These are phyloP conservation scores for Oryzaephilus surinamensis DNA, from an alignment of 1,140 invertebrate genomes.

Conservation along the genomic window DNA sequence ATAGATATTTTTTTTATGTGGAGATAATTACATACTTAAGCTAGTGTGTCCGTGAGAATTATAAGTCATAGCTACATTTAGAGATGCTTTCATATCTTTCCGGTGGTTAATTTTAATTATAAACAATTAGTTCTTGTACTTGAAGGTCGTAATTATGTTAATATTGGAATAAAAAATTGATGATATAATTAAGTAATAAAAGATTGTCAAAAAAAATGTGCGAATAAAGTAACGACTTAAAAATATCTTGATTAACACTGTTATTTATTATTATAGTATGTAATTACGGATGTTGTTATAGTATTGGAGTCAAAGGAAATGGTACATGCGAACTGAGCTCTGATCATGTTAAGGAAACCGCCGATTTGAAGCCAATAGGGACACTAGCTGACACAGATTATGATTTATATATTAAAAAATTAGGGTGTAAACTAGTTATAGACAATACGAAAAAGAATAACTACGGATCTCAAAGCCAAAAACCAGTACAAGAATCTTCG, in stretches of 20 bases:
- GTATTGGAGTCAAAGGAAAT: conserved; percentile 50
- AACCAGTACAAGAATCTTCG: too few species aligned
- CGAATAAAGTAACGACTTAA: conserved; percentile 5
- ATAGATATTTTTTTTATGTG: not conserved
- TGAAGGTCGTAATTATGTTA: too few species aligned
- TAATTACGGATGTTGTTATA: conserved; percentile 29
- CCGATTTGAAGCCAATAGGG: conserved; percentile 35
- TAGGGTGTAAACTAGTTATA: conserved; percentile 37
- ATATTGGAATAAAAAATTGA: too few species aligned
- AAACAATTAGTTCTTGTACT: too few species aligned
- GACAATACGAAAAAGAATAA: too few species aligned
- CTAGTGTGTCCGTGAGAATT: not conserved
- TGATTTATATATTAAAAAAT: conserved; percentile 47
- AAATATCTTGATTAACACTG: conserved; percentile 1
- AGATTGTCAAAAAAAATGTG: conserved; percentile 7
- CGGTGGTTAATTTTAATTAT: conserved; percentile 11
- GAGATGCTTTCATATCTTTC: not conserved
- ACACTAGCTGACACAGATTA: conserved; percentile 45
- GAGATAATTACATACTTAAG: not conserved
- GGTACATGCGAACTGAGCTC: conserved; percentile 46
- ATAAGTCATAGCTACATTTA: not conserved
- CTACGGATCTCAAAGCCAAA: too few species aligned
- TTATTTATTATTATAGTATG: conserved; percentile 9
- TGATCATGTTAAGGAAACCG: conserved; percentile 34
- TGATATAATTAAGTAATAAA: too few species aligned